These are phyloP conservation scores for Plotosus lineatus DNA, from an alignment of 2,113 vertebrate species.

Conservation along the genomic window DNA sequence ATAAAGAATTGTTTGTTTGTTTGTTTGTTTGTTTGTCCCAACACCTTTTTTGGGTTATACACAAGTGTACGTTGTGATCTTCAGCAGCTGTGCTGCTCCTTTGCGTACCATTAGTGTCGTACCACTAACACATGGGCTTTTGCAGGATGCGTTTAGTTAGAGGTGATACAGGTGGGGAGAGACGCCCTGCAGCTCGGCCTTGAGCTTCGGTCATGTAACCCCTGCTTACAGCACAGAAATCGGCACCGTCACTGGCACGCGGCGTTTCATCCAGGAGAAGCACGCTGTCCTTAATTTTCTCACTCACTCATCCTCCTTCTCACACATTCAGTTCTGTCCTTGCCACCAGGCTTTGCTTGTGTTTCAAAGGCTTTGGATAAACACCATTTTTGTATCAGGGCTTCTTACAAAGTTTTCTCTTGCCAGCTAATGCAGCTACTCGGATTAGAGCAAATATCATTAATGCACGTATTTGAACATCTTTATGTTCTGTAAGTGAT, in stretches of 20 bases:
- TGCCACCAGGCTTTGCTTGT: constrained; percentile 9
- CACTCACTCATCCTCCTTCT: constrained; percentile 31
- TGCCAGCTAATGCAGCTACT: background rate
- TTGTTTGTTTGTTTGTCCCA: too few species aligned
- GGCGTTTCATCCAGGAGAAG: constrained; percentile 45
- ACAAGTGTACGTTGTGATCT: constrained; percentile 38
- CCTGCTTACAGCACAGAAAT: constrained; percentile 39
- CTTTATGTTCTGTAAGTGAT: constrained; percentile 33
- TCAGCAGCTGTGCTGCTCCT: constrained; percentile 15
- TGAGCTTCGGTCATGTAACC: constrained; percentile 46
- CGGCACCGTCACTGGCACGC: constrained; percentile 42
- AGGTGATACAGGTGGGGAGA: constrained; percentile 37
- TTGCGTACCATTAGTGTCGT: constrained; percentile 34
- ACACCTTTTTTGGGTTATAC: constrained; percentile 49
- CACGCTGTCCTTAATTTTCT: constrained; percentile 28
- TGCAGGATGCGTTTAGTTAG: constrained; percentile 39
- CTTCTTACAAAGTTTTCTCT: background rate
- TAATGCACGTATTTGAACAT: constrained; percentile 35
- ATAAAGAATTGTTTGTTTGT: too few species aligned
- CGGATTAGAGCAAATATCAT: background rate
- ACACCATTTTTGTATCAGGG: background rate
- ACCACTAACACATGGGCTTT: constrained; percentile 33
- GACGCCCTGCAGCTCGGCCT: constrained; percentile 44
- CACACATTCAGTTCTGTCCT: constrained; percentile 7
- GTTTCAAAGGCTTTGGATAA: constrained; percentile 6